A percentile compares a stretch with the other conserved stretches of the same genome.
phyloP scores from a whole-genome alignment of 2,797 vertebrate genomes.

The Pteronotus mesoamericanus region DNA sequence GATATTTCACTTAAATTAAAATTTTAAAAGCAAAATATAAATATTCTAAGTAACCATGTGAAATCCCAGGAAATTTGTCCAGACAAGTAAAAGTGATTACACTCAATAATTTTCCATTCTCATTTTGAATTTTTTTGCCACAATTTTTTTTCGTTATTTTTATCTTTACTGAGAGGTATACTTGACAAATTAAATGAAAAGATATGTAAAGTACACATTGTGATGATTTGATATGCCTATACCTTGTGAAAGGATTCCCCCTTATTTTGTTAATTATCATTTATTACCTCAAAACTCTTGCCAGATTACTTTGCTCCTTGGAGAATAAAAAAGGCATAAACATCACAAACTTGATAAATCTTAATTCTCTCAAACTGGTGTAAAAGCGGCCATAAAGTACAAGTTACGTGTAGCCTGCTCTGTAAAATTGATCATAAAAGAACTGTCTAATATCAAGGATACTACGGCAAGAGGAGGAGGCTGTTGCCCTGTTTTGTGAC shows the following conservation, averaged over 20 bases:
- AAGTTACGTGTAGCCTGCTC: neutral
- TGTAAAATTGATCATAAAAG: neutral
- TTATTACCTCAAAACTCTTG: constrained; percentile 2
- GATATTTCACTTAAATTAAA: constrained; percentile 5
- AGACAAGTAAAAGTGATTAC: neutral
- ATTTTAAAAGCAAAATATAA: constrained; percentile 4
- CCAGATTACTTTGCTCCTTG: neutral
- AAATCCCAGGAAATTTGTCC: neutral
- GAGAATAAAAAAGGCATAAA: neutral
- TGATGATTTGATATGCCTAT: neutral
- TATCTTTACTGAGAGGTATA: neutral
- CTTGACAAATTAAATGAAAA: neutral
- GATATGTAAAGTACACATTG: neutral
- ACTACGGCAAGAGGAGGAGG: neutral
- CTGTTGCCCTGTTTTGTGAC: neutral
- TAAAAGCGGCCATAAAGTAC: neutral
- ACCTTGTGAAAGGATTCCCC: neutral
- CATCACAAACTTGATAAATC: neutral
- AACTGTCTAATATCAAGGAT: neutral
- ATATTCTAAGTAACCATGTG: neutral
- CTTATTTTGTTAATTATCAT: neutral
- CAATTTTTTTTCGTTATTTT: neutral
- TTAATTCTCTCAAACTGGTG: neutral
- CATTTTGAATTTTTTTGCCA: neutral
- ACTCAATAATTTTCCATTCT: neutral